These are phyloP conservation scores for Tokudaia tokunoshimensis DNA, from an alignment of 2,797 vertebrate genomes.

Conservation along the genomic window DNA sequence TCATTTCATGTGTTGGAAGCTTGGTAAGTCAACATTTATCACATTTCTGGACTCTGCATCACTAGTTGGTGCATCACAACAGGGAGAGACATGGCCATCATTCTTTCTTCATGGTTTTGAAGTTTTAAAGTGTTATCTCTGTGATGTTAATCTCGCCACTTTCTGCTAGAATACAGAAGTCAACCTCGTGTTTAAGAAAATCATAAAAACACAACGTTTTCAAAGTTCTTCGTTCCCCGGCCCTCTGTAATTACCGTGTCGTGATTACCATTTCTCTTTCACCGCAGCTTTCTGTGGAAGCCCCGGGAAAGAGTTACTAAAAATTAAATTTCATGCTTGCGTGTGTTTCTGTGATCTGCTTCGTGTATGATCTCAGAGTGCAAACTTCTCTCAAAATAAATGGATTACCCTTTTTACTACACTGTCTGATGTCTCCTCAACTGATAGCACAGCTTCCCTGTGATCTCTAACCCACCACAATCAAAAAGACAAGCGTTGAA, in stretches of 20 bases:
- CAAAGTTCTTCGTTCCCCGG: conserved; percentile 82
- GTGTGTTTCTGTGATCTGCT: conserved; percentile 92
- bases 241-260: conserved; percentile 87
- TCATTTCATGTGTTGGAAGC: conserved; percentile 69
- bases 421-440: conserved; percentile 89
- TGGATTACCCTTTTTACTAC: conserved; percentile 91
- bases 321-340: conserved; percentile 93
- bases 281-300: conserved; percentile 85
- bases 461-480: conserved; percentile 90
- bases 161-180: conserved; percentile 63
- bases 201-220: conserved; percentile 50
- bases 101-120: conserved; percentile 47
- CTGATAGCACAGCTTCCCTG: conserved; percentile 87
- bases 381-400: conserved; percentile 92
- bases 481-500: conserved; percentile 90
- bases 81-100: background rate
- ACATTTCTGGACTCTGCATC: conserved; percentile 72
- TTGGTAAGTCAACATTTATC: conserved; percentile 70
- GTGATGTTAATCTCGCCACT: conserved; percentile 3
- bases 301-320: conserved; percentile 89
- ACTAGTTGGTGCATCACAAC: conserved; percentile 24
- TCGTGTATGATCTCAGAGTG: conserved; percentile 91
- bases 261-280: conserved; percentile 85
- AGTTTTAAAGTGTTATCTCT: conserved; percentile 52
- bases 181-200: conserved; percentile 48